A percentile compares a stretch with the other conserved stretches of the same genome.
Conservation (phyloP, 2,888 invertebrate species). For the Spilarctia lutea region DNA sequence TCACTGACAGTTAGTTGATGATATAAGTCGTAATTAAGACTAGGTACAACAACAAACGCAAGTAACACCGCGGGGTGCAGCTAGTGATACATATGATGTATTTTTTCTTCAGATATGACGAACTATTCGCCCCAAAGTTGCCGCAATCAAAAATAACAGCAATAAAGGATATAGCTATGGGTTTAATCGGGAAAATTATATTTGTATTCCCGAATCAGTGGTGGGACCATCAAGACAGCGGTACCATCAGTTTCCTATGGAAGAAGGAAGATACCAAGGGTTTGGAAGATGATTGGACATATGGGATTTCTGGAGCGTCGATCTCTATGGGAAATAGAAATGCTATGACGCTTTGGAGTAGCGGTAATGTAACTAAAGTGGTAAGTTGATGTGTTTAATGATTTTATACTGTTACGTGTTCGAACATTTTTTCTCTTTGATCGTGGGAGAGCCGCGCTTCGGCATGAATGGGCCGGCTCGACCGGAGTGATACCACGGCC, state of each 20-base stretch:
- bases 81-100: background rate
- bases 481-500: too few relatives aligned
- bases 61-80: too few relatives aligned
- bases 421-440: too few relatives aligned
- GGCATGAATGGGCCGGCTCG: too few relatives aligned
- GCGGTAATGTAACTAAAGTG: background rate
- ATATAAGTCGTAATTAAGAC: too few relatives aligned
- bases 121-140: slow-evolving; percentile 82
- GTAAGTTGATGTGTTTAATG: too few relatives aligned
- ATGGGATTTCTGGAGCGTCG: slow-evolving; percentile 53
- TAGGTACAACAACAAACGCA: too few relatives aligned
- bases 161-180: slow-evolving; percentile 87
- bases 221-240: slow-evolving; percentile 81
- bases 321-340: slow-evolving; percentile 45
- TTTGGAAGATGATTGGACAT: slow-evolving; percentile 50
- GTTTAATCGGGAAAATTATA: slow-evolving; percentile 89
- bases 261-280: slow-evolving; percentile 46
- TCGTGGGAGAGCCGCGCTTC: too few relatives aligned
- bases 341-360: background rate
- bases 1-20: too few relatives aligned
- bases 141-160: slow-evolving; percentile 77
- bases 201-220: slow-evolving; percentile 88
- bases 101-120: slow-evolving; percentile 49
- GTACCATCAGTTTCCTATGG: slow-evolving; percentile 72
- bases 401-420: too few relatives aligned